Base-by-base conservation (phyloP, 2,113 vertebrate species). In the Cavia porcellus region DNA sequence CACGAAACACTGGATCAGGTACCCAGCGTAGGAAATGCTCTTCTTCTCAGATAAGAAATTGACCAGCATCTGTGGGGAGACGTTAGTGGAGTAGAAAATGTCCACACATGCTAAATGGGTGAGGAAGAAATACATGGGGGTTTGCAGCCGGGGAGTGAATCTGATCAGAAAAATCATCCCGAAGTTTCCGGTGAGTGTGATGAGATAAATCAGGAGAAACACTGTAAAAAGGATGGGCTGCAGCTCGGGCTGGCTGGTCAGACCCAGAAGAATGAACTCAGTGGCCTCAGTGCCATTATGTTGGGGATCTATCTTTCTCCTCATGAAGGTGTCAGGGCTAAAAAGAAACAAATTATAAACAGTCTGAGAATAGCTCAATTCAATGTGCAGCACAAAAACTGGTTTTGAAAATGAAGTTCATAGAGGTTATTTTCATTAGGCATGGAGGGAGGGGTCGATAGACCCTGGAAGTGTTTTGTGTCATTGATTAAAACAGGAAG, bases 41-140 rank as follows among this genome's bases (percentile, higher is more conserved):
- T 98, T 98, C 6, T 81, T 47, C 32, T 97, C 96, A 35, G 96
- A 96, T 32, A 98, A 84, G 0, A 98, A 97, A 86, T 98, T 95
- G 25, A 57, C 55, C 0, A 99, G 97, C 85, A 98, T 97, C 86
- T 98, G 97, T 30, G 98, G 98, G 96, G 98, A 98, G 86, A 99
- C 17, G 1, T 59, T 59, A 47, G 97, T 92, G 11, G 98, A 98
- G 57, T 98, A 98, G 42, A 98, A 98, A 55, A 99, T 91, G 20
- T 98, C 97, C n/a, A 98, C 98, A 0, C 98, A 14, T 22, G 98
- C 98, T 77, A 98, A 97, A 74, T 98, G 98, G 7, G 97, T 98
- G 80, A 99, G 90, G 72, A 98, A 98, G 90, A 98, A 90, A 95
- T 98, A 98, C 97, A 98, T 98, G 22, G 98, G 98, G 4, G 98